phyloP scores from a whole-genome alignment of 2,888 invertebrate genomes.

The Busseola fusca region DNA sequence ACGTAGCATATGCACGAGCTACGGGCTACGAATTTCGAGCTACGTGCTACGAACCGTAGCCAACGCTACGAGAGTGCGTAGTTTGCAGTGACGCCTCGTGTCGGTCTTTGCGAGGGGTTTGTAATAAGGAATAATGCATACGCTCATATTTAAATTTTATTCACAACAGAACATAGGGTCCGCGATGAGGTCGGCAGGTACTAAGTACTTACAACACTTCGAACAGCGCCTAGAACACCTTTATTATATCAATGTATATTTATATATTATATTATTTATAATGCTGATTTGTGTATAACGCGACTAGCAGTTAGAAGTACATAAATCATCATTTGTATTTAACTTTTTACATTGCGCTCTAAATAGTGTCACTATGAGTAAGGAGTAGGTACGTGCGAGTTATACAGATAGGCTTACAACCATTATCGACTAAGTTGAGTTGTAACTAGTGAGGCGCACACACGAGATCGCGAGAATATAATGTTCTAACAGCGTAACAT shows the following conservation, averaged over 20 bases:
- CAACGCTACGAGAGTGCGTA: background rate
- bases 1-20: background rate
- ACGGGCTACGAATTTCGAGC: background rate
- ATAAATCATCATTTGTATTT: constrained; percentile 53
- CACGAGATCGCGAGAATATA: constrained; percentile 27
- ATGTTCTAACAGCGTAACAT: constrained; percentile 56
- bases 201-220: constrained; percentile 63
- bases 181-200: constrained; percentile 65
- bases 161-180: constrained; percentile 81
- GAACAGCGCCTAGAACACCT: constrained; percentile 51
- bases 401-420: background rate
- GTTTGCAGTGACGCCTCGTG: background rate
- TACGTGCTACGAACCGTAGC: constrained; percentile 6
- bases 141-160: constrained; percentile 78
- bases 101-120: background rate
- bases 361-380: constrained; percentile 18
- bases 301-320: constrained; percentile 42
- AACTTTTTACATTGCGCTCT: constrained; percentile 50
- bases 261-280: constrained; percentile 43
- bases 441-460: constrained; percentile 34
- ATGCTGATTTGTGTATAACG: constrained; percentile 55
- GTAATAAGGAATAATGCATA: constrained; percentile 51
- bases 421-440: constrained; percentile 3
- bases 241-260: constrained; percentile 41
- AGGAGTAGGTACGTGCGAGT: constrained; percentile 13